Evolutionary conservation across 1,140 invertebrate genomes (phyloP).

Genomic region (Portunus trituberculatus): DNA sequence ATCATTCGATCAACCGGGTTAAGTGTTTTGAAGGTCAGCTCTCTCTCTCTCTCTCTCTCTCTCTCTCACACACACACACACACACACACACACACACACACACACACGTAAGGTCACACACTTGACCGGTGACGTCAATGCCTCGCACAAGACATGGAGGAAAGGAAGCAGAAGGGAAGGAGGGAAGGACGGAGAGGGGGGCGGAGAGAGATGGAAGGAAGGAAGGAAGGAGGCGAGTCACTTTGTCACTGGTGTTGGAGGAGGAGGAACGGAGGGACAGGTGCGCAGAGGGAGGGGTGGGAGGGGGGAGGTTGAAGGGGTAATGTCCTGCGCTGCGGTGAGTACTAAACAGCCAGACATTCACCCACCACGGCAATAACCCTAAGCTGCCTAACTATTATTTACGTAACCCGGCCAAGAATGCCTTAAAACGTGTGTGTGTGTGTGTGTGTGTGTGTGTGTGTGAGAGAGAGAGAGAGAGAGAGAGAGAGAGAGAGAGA

Average conservation of each 20-base stretch:
- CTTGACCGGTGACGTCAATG: neutral
- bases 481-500: too few species aligned
- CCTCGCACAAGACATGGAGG: neutral
- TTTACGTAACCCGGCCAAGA: neutral
- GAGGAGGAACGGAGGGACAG: neutral
- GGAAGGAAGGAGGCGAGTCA: neutral
- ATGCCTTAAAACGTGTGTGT: neutral
- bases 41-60: neutral
- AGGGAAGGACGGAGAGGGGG: neutral
- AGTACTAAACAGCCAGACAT: neutral
- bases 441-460: too few species aligned
- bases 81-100: slow-evolving; percentile 29
- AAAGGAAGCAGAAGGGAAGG: neutral
- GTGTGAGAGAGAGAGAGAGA: neutral
- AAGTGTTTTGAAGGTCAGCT: neutral
- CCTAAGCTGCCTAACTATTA: neutral
- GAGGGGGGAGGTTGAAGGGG: neutral
- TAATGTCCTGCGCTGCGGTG: neutral
- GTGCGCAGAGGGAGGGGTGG: neutral
- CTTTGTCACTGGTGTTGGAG: neutral
- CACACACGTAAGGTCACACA: neutral
- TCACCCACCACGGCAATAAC: neutral
- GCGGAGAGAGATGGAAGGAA: neutral
- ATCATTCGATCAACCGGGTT: neutral
- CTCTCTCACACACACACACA: slow-evolving; percentile 42